phyloP scores from a whole-genome alignment of 2,113 vertebrate species.

The Sturnira hondurensis region DNA sequence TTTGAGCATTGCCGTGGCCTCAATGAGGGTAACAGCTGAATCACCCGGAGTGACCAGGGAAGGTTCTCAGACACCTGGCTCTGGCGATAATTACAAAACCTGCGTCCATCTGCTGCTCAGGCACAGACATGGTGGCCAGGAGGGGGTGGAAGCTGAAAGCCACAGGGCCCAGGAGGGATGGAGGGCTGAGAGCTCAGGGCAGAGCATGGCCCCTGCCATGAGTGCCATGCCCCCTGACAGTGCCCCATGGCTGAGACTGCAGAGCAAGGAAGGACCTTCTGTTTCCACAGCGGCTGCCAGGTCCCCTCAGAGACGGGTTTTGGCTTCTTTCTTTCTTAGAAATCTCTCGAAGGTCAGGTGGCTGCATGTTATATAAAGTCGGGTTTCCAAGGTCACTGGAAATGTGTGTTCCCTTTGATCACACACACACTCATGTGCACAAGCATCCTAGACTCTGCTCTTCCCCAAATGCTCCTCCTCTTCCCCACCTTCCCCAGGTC shows the following conservation, averaged over 20 bases:
- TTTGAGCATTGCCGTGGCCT: not conserved
- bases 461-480: not conserved
- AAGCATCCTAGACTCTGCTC: not conserved
- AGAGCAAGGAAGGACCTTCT: not conserved
- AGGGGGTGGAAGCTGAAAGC: not conserved
- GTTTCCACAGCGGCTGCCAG: not conserved
- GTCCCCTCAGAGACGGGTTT: not conserved
- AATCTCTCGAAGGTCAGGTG: not conserved
- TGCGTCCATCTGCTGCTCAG: constrained; percentile 48
- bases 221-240: not conserved
- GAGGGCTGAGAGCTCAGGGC: not conserved
- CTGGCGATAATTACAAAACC: constrained; percentile 47
- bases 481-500: not conserved
- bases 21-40: constrained; percentile 10
- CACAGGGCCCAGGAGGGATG: not conserved
- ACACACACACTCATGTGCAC: no score
- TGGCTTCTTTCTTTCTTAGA: not conserved
- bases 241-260: not conserved
- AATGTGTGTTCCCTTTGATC: not conserved
- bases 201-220: fast-evolving
- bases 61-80: constrained; percentile 14
- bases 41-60: not conserved
- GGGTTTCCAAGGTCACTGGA: not conserved
- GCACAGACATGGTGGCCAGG: not conserved
- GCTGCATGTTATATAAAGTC: not conserved